These are phyloP conservation scores for Alouatta palliata DNA, from an alignment of 2,113 vertebrate genomes.

Conservation along the genomic window DNA sequence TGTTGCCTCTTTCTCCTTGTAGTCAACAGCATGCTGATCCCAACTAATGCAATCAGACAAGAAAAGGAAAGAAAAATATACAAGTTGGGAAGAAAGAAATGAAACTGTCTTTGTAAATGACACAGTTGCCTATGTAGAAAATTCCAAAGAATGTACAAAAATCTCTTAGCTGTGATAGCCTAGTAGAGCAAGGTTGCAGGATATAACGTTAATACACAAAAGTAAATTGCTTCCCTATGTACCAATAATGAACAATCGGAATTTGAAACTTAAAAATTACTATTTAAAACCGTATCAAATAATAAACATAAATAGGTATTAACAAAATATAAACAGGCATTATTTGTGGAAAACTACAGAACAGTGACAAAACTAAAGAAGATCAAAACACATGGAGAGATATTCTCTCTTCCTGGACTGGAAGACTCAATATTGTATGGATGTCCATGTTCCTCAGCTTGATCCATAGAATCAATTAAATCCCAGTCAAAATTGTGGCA, in stretches of 20 bases:
- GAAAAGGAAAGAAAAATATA: not conserved
- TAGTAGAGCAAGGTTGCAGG: not conserved
- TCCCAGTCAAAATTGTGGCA: not conserved
- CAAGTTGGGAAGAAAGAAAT: not conserved
- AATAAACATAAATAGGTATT: not conserved
- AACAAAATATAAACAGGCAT: not conserved
- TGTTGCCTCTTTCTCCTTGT: not conserved
- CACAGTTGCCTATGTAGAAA: not conserved
- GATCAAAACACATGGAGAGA: too few relatives aligned
- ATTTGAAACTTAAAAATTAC: not conserved
- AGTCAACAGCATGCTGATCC: not conserved
- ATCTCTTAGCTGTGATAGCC: not conserved
- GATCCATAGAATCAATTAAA: not conserved
- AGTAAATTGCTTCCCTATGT: not conserved
- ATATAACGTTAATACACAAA: not conserved
- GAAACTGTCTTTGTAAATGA: not conserved
- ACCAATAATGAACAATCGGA: not conserved
- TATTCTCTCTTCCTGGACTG: not conserved
- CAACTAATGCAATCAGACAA: not conserved
- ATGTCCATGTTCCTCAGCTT: too few relatives aligned
- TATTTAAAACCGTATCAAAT: not conserved
- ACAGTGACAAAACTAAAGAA: not conserved
- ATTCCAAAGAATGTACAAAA: not conserved
- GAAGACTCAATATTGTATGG: not conserved
- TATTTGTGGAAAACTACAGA: not conserved